Evolutionary conservation across 2,888 invertebrate genomes (phyloP).

Genomic region (Rhagonycha lutea): DNA sequence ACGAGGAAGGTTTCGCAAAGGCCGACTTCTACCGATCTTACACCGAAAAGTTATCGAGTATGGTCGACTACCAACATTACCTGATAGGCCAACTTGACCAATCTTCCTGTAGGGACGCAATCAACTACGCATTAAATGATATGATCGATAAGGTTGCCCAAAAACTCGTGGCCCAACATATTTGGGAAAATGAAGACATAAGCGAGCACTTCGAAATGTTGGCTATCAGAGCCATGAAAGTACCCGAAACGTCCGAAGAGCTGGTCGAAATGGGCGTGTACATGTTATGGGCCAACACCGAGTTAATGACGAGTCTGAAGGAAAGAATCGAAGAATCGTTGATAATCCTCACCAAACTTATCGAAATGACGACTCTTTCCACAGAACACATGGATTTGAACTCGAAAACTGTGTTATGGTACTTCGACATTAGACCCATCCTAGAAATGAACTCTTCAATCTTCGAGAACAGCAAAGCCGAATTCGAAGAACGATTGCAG

Average conservation of each 20-base stretch:
- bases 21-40: slow-evolving; percentile 65
- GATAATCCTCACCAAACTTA: slow-evolving; percentile 67
- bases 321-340: slow-evolving; percentile 72
- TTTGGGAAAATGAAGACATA: slow-evolving; percentile 68
- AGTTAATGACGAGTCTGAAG: slow-evolving; percentile 69
- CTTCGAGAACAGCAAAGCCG: slow-evolving; percentile 80
- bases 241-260: slow-evolving; percentile 80
- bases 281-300: slow-evolving; percentile 78
- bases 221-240: slow-evolving; percentile 67
- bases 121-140: slow-evolving; percentile 63
- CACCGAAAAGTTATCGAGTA: slow-evolving; percentile 63
- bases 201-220: slow-evolving; percentile 75
- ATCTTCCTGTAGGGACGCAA: slow-evolving; percentile 63
- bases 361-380: slow-evolving; percentile 77
- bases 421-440: slow-evolving; percentile 77
- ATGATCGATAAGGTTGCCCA: slow-evolving; percentile 66
- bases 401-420: slow-evolving; percentile 82
- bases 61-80: slow-evolving; percentile 71
- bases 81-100: slow-evolving; percentile 67
- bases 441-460: slow-evolving; percentile 79
- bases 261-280: slow-evolving; percentile 77
- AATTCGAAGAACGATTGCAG: slow-evolving; percentile 81
- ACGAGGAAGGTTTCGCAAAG: slow-evolving; percentile 64
- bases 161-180: slow-evolving; percentile 67
- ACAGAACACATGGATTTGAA: slow-evolving; percentile 79